Percentiles rank a stretch among this genome's conserved stretches.
Conservation (phyloP, 1,140 invertebrate species). For the Leguminivora glycinivorella region DNA sequence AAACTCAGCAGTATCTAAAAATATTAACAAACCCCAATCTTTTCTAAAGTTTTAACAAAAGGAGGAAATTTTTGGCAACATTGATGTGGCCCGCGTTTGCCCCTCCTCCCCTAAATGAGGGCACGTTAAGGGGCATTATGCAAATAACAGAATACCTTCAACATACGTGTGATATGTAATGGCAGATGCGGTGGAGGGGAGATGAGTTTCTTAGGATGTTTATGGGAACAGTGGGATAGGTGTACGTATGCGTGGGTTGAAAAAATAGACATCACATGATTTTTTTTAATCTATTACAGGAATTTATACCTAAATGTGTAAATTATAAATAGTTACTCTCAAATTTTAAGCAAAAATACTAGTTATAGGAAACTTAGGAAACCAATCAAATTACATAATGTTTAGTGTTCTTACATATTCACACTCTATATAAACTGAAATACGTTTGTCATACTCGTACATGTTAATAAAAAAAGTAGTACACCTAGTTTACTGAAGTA, state of each 20-base stretch:
- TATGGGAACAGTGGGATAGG: background rate
- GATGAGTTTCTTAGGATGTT: conserved; percentile 9
- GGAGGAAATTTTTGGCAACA: conserved; percentile 5
- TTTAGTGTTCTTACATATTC: too few species aligned
- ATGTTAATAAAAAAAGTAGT: too few species aligned
- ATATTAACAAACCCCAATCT: conserved; percentile 3
- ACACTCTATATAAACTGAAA: too few species aligned
- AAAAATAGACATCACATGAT: too few species aligned
- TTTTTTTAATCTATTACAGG: too few species aligned
- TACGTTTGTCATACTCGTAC: too few species aligned
- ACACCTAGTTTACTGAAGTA: too few species aligned
- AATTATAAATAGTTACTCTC: too few species aligned
- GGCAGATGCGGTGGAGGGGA: conserved; percentile 4
- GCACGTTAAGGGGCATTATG: background rate
- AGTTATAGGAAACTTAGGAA: too few species aligned
- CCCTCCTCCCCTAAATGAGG: conserved; percentile 8
- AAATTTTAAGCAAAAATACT: too few species aligned
- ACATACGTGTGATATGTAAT: conserved; percentile 17
- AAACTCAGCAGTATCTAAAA: background rate
- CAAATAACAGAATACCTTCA: conserved; percentile 17
- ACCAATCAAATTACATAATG: too few species aligned
- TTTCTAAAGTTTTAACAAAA: conserved; percentile 9
- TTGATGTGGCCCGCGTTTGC: background rate
- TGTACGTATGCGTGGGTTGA: background rate
- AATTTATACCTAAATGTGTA: too few species aligned